Evolutionary conservation across 2,888 invertebrate species (phyloP), one percentile per base, ranked within the genome.

Genomic region (Pristionchus exspectatus): DNA sequence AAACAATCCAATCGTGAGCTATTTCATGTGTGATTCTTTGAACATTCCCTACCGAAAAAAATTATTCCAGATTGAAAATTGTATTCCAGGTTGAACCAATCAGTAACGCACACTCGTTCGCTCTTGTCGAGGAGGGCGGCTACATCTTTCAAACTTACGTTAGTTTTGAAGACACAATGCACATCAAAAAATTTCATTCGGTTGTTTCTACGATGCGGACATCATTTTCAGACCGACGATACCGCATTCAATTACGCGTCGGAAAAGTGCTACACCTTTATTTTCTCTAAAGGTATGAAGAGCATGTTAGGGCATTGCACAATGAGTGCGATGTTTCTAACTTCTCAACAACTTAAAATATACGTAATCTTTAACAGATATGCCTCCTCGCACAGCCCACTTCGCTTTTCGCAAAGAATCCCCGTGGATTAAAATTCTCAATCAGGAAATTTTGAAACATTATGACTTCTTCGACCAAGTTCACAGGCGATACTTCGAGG

Each of bases 71-170:
- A n/a, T 83, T 2, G 50, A 83, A 12, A 50, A n/a, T n/a, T n/a
- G n/a, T n/a, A n/a, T n/a, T n/a, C n/a, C n/a, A n/a, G n/a, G n/a
- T n/a, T n/a, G n/a, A n/a, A n/a, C n/a, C 83, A 54, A n/a, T 83
- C 12, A 21, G 14, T n/a, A n/a, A 83, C 50, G n/a, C 18, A 0
- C 54, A 54, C 5, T 50, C 83, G 50, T n/a, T 83, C n/a, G 54
- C 14, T n/a, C 83, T 83, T 30, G 83, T 83, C 18, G 27, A n/a
- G 54, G 4, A 83, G n/a, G 83, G 83, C 1, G 33, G 33, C 9
- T 54, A 83, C 54, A 83, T 83, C 83, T 83, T 50, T 50, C 83
- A 83, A 27, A 54, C 83, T 18, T 50, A 9, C 21, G 83, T 63
- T 24, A 77, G n/a, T n/a, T n/a, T n/a, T n/a, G n/a, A n/a, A n/a